phyloP scores from a whole-genome alignment of 2,888 invertebrate genomes.

The Cryptocephalus primarius region DNA sequence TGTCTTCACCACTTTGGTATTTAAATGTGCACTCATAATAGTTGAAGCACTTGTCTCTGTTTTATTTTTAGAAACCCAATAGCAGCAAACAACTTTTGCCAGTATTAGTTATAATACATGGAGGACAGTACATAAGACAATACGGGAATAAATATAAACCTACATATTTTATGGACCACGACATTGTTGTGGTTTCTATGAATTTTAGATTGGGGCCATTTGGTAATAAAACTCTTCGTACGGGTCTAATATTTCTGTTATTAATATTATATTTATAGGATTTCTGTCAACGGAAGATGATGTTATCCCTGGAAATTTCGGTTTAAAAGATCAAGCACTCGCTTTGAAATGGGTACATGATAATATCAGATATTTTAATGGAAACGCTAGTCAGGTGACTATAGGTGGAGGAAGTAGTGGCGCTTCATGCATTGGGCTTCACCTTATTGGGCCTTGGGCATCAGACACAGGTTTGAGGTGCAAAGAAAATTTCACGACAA shows the following conservation, averaged over 20 bases:
- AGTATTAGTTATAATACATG: no score
- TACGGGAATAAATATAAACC: no score
- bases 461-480: neutral
- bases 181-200: no score
- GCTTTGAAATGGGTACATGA: constrained; percentile 5
- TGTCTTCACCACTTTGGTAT: constrained; percentile 6
- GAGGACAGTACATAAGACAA: no score
- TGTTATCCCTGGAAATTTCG: constrained; percentile 6
- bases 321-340: constrained; percentile 5
- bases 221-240: no score
- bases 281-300: constrained; percentile 5
- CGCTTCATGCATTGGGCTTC: constrained; percentile 3
- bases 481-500: neutral
- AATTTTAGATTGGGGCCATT: no score
- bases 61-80: no score
- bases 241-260: no score
- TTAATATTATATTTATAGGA: no score
- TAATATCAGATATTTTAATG: constrained; percentile 3
- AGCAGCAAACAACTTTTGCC: no score
- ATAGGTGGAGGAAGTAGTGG: constrained; percentile 6
- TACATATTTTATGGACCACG: no score
- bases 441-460: constrained; percentile 3
- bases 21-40: neutral
- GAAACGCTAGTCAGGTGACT: constrained; percentile 4
- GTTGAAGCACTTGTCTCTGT: no score